Evolutionary conservation across 2,888 invertebrate genomes (phyloP).

Genomic region (Drosophila mulleri): DNA sequence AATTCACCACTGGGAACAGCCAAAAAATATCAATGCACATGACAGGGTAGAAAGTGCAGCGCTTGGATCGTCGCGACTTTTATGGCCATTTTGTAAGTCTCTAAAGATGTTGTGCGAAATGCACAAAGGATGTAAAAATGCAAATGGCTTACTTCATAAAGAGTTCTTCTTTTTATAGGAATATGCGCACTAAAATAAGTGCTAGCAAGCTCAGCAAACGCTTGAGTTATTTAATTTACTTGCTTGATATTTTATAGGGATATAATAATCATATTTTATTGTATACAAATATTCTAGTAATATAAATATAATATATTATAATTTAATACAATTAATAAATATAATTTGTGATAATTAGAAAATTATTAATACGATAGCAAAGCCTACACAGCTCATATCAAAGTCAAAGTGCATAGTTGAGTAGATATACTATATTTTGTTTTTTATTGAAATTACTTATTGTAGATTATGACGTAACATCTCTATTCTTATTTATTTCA

Average conservation of each 20-base stretch:
- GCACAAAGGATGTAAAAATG: conserved; percentile 5
- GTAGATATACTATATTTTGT: too few relatives aligned
- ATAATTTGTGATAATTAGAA: too few relatives aligned
- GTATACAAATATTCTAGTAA: too few relatives aligned
- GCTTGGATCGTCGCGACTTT: conserved; percentile 8
- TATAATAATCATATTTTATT: background rate
- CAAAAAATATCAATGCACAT: conserved; percentile 12
- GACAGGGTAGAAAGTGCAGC: background rate
- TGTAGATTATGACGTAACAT: too few relatives aligned
- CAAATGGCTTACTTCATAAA: background rate
- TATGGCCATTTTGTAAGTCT: conserved; percentile 8
- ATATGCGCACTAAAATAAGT: background rate
- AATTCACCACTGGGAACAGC: conserved; percentile 18
- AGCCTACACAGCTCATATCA: too few relatives aligned
- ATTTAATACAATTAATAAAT: too few relatives aligned
- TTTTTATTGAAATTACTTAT: background rate
- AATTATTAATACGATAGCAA: too few relatives aligned
- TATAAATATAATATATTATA: too few relatives aligned
- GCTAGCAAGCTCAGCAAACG: background rate
- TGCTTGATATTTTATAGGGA: background rate
- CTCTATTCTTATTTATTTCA: background rate
- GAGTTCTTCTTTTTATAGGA: background rate
- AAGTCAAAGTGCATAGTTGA: too few relatives aligned
- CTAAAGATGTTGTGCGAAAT: background rate
- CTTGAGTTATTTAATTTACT: background rate